Base-by-base conservation (phyloP, 2,113 vertebrate species). In the Indicator indicator region DNA sequence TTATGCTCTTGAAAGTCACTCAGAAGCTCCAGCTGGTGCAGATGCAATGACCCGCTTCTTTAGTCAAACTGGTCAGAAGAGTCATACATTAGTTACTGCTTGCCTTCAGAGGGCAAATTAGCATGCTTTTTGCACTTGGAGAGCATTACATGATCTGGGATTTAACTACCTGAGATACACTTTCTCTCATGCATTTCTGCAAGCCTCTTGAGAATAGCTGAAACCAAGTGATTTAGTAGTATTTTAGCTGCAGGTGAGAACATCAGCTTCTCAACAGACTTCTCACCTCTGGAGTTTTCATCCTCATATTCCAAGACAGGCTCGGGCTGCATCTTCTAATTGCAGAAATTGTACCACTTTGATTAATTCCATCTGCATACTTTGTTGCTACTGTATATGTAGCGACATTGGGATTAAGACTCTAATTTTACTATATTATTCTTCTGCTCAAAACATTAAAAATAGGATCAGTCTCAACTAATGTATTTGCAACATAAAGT, bases 11-110 rank as follows among this genome's bases (percentile, higher is more conserved):
- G 95, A 74, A 93, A 95, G 91, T 95, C 83, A 15, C 87, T 93
- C 88, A 89, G 93, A 81, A 95, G 79, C 83, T 90, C 69, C 95
- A 96, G 93, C 89, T 95, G 94, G 91, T 96, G 95, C 89, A 95
- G 93, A 95, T 86, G 95, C 94, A 94, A 69, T 86, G 89, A 94
- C 75, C 72, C 16, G 0, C 91, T 93, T 78, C 85, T 83, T 86
- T 74, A 90, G 85, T 64, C 60, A 54, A 56, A 32, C 79, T 88
- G 79, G 89, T 21, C 87, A 80, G 89, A 83, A 68, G 89, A 83
- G 77, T 67, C 82, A 79, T 58, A 46, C 68, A 23, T 91, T 62
- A 64, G 38, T 72, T 74, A 80, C 60, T 89, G 89, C 75, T 88
- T 65, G 83, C 80, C 88, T 78, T 88, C 86, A 69, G 62, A 74